Base-by-base conservation (phyloP, 2,888 invertebrate genomes). In the Chymomyza procnemis region DNA sequence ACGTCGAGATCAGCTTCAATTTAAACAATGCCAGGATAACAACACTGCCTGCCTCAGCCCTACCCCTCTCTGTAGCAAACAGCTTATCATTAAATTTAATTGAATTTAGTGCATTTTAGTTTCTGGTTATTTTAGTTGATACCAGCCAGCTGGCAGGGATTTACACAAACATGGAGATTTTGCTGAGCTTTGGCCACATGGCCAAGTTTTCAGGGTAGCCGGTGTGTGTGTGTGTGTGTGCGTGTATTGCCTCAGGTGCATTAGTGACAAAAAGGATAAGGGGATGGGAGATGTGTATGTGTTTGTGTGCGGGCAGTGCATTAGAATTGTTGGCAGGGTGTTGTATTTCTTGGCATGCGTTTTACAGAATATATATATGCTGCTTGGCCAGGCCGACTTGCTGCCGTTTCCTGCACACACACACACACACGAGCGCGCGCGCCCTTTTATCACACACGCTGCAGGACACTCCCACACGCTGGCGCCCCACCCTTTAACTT, bases 61-160 rank as follows among this genome's bases (percentile, higher is more conserved):
- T 48, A 16, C 6, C 55, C 34, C 59, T 67, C 26, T 2, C 26
- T 26, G 26, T 26, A 26, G 5, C 26, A 26, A 61, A 18, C 57
- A 64, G 74, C 46, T 66, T 64, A 68, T 67, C 71, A 73, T 76
- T 74, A 63, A 62, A 85, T 80, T 80, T 80, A 85, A 81, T 81
- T 82, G 82, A 75, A 66, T 69, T 65, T 75, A 72, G 80, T 76
- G 77, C 76, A 65, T 69, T 66, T 64, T 41, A 21, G 26, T 18
- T 47, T 47, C n/a, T 47, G 50, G 50, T 55, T 52, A 61, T 70
- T 56, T 26, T 56, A 26, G 26, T 14, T 54, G 16, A 4, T 14
- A 4, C 16, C 47, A 50, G 50, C n/a, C 50, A 50, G 19, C 50
- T 19, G 19, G 16, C 14, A 54, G 14, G 54, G 19, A 19, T 54